Evolutionary conservation across 1,140 invertebrate species (phyloP), one percentile per base, ranked within the genome.

Genomic region (Augochlora pura): DNA sequence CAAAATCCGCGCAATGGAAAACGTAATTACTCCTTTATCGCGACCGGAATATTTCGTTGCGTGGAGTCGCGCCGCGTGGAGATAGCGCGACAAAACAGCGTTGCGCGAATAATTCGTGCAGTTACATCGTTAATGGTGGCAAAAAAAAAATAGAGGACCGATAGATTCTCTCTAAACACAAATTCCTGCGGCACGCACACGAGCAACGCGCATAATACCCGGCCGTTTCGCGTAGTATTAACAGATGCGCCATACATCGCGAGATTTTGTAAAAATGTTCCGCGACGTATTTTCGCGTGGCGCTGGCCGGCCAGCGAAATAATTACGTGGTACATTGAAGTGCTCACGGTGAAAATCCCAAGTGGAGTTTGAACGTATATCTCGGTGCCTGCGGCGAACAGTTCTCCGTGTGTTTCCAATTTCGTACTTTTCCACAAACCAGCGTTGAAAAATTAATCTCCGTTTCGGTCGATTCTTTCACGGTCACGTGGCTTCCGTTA

Each of bases 391-490:
- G 14, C 5, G 42, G 23, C 1, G 0, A 38, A 46, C 27, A 42
- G 57, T 18, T 27, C 7, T n/a, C 59, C 67, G 12, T 38, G n/a
- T 49, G n/a, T 77, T 77, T 68, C 70, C 66, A 77, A 70, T 77
- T 70, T 49, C 46, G 2, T 32, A 39, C 62, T 21, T 62, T 62
- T 63, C 66, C 42, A 23, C 14, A 32, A 60, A n/a, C 18, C 38
- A 12, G 42, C 59, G 27, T 77, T 38, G 66, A 46, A 67, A 62
- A 21, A 67, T 77, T 69, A 60, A 69, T 77, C n/a, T 57, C 21
- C 5, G 8, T 10, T 57, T 57, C 8, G 5, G 21, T n/a, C 54
- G 54, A n/a, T 57, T 32, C 10, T 10, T 25, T 32, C 16, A 1
- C 2, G 5, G 10, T 18, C 69, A n/a, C 23, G 23, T 59, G 25